These are phyloP conservation scores for Circaetus gallicus DNA, from an alignment of 2,113 vertebrate genomes.

Conservation along the genomic window DNA sequence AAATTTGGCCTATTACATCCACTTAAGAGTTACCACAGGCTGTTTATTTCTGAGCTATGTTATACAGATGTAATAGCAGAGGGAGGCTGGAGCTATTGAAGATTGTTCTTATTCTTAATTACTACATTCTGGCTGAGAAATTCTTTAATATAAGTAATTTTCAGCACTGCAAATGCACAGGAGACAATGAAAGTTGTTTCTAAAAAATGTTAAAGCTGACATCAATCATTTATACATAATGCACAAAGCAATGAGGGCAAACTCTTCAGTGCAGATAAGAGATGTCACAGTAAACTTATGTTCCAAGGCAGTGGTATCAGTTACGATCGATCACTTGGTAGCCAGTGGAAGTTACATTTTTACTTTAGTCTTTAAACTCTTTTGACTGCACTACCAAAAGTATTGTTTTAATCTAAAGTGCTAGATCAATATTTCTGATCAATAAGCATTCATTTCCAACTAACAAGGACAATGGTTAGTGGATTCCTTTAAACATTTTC, in stretches of 20 bases:
- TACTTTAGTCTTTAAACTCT: slow-evolving; percentile 79
- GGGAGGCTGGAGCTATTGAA: slow-evolving; percentile 16
- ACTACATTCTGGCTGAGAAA: slow-evolving; percentile 47
- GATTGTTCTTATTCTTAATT: slow-evolving; percentile 55
- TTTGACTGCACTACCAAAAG: slow-evolving; percentile 75
- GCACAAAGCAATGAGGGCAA: slow-evolving; percentile 73
- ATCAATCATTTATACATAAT: slow-evolving; percentile 78
- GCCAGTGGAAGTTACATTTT: slow-evolving; percentile 77
- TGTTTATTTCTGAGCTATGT: slow-evolving; percentile 34
- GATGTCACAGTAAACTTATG: slow-evolving; percentile 80
- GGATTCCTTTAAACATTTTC: slow-evolving; percentile 71
- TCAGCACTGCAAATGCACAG: slow-evolving; percentile 52
- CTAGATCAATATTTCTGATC: slow-evolving; percentile 78
- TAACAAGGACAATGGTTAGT: slow-evolving; percentile 72
- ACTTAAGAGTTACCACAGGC: not conserved
- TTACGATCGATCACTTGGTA: slow-evolving; percentile 81
- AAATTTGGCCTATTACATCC: not conserved
- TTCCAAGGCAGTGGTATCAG: slow-evolving; percentile 77
- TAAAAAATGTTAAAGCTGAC: slow-evolving; percentile 70
- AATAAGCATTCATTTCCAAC: slow-evolving; percentile 80
- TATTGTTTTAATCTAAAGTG: slow-evolving; percentile 79
- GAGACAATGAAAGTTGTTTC: slow-evolving; percentile 68
- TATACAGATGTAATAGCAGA: not conserved
- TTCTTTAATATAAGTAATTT: slow-evolving; percentile 54
- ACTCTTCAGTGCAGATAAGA: slow-evolving; percentile 82